Evolutionary conservation across 2,888 invertebrate species (phyloP), one percentile per base, ranked within the genome.

Genomic region (Lithophane socia): DNA sequence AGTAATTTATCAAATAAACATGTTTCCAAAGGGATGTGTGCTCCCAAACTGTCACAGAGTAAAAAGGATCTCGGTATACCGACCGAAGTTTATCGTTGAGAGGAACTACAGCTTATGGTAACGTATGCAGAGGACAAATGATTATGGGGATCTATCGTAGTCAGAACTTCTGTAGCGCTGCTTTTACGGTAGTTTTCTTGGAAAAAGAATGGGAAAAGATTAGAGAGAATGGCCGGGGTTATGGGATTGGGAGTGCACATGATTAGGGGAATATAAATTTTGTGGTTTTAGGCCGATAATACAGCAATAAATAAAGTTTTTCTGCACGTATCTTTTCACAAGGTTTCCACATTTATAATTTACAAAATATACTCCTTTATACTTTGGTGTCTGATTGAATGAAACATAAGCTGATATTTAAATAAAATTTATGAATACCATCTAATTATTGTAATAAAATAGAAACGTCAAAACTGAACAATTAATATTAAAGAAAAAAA

Each of bases 1-100:
- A 61, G 81, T 86, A 69, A 87, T 88, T 88, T 88, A 87, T 88
- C 87, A 88, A 84, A 87, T 86, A 88, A 88, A 88, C 76, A 86
- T 88, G 84, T 86, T 82, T 79, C 79, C 75, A 77, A 82, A 75
- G 77, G 77, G 81, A 82, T 77, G 66, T 78, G 72, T 71, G 77
- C 16, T 75, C 66, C 73, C 79, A 73, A 84, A 83, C 87, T 88
- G 87, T 86, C 88, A 87, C 80, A 71, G 69, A 75, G 74, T 83
- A 80, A 88, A 88, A 89, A 88, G 82, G 88, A 80, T 80, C 83
- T 69, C 74, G 69, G 78, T 78, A 67, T 78, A 71, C 75, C 72
- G 75, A 56, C 75, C 69, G 80, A 77, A 83, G 85, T 88, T 87
- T 87, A 87, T 87, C 83, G 81, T 66, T 60, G 65, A 72, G 77